These are phyloP conservation scores for Trachops cirrhosus DNA, from an alignment of 2,797 vertebrate species.

Conservation along the genomic window DNA sequence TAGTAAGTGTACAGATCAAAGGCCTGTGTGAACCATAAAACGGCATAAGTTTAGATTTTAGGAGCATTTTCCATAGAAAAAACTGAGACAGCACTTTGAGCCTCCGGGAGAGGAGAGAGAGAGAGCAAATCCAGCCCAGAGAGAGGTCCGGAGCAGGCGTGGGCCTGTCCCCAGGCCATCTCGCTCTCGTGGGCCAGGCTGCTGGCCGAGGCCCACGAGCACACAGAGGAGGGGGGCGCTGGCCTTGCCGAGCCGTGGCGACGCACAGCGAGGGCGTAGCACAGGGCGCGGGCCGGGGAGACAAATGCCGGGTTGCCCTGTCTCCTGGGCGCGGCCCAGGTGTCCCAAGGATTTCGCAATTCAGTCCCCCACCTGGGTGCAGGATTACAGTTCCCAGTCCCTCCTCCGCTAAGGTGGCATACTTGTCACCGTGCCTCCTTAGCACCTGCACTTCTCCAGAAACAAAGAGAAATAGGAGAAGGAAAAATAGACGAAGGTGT, in stretches of 20 bases:
- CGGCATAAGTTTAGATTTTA: background rate
- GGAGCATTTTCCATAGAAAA: background rate
- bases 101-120: background rate
- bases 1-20: background rate
- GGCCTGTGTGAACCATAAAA: background rate
- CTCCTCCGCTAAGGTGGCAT: background rate
- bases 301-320: background rate
- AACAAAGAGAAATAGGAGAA: background rate
- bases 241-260: background rate
- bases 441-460: background rate
- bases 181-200: rapidly evolving
- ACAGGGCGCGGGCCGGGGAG: background rate
- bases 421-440: background rate
- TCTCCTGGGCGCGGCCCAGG: background rate
- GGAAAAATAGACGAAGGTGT: background rate
- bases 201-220: background rate
- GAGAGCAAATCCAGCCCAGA: too few relatives aligned
- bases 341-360: background rate
- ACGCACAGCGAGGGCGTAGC: rapidly evolving
- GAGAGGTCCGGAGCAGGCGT: rapidly evolving
- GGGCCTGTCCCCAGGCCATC: background rate
- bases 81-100: background rate
- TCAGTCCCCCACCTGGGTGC: background rate
- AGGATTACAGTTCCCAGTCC: background rate
- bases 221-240: rapidly evolving